Conservation (phyloP, 1,140 invertebrate species). For the Leptopilina boulardi region DNA sequence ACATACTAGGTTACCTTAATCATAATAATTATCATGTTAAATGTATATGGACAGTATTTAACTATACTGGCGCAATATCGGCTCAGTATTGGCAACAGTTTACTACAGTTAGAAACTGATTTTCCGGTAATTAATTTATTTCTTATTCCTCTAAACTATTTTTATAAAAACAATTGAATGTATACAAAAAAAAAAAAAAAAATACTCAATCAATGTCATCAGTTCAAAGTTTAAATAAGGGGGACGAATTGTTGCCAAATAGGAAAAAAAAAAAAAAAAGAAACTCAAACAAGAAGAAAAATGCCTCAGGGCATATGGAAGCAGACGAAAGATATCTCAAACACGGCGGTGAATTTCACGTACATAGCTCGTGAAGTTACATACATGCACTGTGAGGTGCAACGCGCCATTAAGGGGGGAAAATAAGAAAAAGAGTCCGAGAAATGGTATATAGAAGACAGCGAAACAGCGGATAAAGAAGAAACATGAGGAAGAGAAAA, state of each 20-base stretch:
- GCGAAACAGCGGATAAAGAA: constrained; percentile 33
- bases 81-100: too few relatives aligned
- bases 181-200: too few relatives aligned
- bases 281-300: background rate
- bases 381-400: background rate
- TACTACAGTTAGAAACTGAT: too few relatives aligned
- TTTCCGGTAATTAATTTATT: too few relatives aligned
- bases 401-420: constrained; percentile 19
- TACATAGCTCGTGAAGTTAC: background rate
- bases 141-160: too few relatives aligned
- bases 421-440: constrained; percentile 8
- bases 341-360: background rate
- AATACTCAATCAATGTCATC: too few relatives aligned
- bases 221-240: too few relatives aligned
- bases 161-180: too few relatives aligned
- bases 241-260: background rate
- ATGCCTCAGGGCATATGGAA: background rate
- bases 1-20: too few relatives aligned
- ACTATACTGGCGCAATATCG: too few relatives aligned
- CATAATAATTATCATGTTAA: too few relatives aligned
- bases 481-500: constrained; percentile 28
- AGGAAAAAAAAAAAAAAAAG: background rate
- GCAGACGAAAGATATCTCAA: constrained; percentile 11
- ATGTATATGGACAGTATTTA: too few relatives aligned
- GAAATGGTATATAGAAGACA: constrained; percentile 35